Evolutionary conservation across 2,797 vertebrate species (phyloP), one percentile per base, ranked within the genome.

Genomic region (Xiphorhynchus erythropygius): DNA sequence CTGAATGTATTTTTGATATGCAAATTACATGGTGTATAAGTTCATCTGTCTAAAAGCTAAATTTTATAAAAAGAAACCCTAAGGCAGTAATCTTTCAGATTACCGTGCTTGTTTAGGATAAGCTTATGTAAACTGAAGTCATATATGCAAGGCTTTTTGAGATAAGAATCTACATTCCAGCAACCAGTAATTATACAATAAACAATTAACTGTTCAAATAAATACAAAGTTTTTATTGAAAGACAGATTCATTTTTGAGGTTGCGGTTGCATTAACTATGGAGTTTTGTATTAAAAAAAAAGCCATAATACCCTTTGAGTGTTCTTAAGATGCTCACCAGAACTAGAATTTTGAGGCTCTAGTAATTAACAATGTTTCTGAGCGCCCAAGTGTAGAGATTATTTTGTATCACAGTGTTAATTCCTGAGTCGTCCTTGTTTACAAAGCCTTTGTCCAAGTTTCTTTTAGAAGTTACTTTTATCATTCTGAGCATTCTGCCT

Each of bases 131-230:
- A 96, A 94, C 89, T 88, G 33, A 56, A 88, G 80, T 33, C 62
- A 70, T 86, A 60, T 84, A 90, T 79, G 84, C 77, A 69, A 76
- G 55, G 32, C 4, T 75, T 85, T 92, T 74, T 17, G 55, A 95
- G 96, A 97, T 97, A 97, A 91, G 87, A 42, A 97, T 97, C 94
- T 97, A 90, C 94, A 94, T 94, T 96, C 95, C 91, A 86, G 89
- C 80, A 91, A 78, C 85, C 82, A 82, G 92, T 95, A 95, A 96
- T 96, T 97, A 95, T 79, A 94, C 87, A 94, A 95, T 96, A 95
- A 97, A 93, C 95, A 95, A 94, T 93, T 91, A 96, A 94, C 59
- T 52, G n/a, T 59, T 95, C 88, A 93, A 74, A 93, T 84, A 96
- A 95, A 94, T 88, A 37, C 80, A 64, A 1, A 84, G 85, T 60